A percentile compares a stretch with the other conserved stretches of the same genome.
Evolutionary conservation across 2,797 vertebrate genomes (phyloP).

Genomic region (Graptemys geographica): DNA sequence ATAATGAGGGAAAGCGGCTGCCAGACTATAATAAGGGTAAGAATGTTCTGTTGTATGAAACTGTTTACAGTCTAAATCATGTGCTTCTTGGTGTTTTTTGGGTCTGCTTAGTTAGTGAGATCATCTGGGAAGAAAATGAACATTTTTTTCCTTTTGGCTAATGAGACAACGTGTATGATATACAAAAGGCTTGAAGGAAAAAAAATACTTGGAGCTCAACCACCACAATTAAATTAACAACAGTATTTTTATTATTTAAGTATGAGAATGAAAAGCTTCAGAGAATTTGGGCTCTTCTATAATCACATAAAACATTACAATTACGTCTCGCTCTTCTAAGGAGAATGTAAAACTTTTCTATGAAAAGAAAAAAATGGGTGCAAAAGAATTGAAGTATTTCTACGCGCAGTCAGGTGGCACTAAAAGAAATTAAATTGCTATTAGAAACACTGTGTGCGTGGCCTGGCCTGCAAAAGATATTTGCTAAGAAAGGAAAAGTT

Average conservation of each 20-base stretch:
- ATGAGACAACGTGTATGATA: not conserved
- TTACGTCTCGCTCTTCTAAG: not conserved
- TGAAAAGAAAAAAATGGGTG: not conserved
- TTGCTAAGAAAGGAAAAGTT: not conserved
- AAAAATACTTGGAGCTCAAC: not conserved
- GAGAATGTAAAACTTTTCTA: not conserved
- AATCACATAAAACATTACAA: not conserved
- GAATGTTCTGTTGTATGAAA: constrained; percentile 73
- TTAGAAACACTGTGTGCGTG: not conserved
- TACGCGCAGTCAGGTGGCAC: not conserved
- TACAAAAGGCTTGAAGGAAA: not conserved
- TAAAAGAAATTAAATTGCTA: not conserved
- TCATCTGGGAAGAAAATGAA: constrained; percentile 81
- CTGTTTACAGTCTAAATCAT: constrained; percentile 74
- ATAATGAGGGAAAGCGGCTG: not conserved
- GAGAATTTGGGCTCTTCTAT: not conserved
- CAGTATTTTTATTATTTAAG: not conserved
- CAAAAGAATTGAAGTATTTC: not conserved
- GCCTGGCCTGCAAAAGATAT: not conserved
- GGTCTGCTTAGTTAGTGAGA: constrained; percentile 64
- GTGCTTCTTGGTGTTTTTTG: constrained; percentile 77
- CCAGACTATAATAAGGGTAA: not conserved
- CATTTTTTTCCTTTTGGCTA: constrained; percentile 26
- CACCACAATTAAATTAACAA: not conserved
- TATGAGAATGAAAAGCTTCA: not conserved